These are phyloP conservation scores for Arnoldichthys spilopterus DNA, from an alignment of 2,797 vertebrate species.

Conservation along the genomic window DNA sequence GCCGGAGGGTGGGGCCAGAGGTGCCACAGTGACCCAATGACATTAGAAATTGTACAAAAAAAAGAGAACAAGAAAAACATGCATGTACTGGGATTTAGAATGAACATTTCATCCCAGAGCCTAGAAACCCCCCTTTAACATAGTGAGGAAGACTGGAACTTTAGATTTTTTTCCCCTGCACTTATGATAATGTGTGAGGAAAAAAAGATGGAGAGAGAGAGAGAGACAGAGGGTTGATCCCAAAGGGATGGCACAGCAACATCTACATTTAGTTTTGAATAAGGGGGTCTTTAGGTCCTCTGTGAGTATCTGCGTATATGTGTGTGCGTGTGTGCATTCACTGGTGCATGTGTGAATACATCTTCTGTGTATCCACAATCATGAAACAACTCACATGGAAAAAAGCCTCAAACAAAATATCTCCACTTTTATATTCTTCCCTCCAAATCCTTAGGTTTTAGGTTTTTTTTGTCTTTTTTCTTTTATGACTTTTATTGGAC, in stretches of 20 bases:
- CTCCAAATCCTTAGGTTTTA: not conserved
- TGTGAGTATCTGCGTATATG: conserved; percentile 10
- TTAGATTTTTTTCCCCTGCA: not conserved
- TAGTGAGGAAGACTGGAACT: conserved; percentile 24
- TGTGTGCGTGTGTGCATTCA: not conserved
- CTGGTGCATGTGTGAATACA: not conserved
- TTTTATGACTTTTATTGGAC: not conserved
- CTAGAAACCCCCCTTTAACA: conserved; percentile 27
- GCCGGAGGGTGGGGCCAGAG: conserved; percentile 15
- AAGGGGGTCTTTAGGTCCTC: not conserved
- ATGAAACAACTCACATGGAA: not conserved
- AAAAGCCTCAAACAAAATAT: not conserved
- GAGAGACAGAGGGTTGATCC: not conserved
- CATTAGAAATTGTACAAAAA: conserved; percentile 43
- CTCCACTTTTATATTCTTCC: not conserved
- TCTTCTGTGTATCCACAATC: conserved; percentile 3
- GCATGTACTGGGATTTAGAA: not conserved
- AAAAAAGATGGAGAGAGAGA: not conserved
- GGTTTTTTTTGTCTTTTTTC: too few species aligned
- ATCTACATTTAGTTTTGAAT: conserved; percentile 27
- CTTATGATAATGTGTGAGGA: not conserved
- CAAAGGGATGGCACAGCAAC: conserved; percentile 22
- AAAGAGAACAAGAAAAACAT: conserved; percentile 34
- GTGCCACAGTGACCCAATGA: conserved; percentile 42
- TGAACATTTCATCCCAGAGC: conserved; percentile 40